Evolutionary conservation across 2,113 vertebrate species (phyloP), one percentile per base, ranked within the genome.

Genomic region (Equus przewalskii): DNA sequence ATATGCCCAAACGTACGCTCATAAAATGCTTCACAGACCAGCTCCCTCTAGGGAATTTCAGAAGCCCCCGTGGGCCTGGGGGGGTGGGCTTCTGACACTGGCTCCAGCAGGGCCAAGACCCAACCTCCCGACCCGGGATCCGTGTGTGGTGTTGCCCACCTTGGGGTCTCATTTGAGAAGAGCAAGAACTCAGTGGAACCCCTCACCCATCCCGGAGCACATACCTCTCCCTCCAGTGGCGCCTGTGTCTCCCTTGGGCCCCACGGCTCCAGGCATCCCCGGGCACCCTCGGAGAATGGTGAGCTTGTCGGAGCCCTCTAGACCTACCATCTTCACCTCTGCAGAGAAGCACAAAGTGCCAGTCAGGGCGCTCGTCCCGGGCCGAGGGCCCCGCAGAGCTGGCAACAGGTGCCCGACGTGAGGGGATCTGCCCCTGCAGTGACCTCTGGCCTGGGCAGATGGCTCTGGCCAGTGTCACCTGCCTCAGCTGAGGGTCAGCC

Each of bases 201-300:
- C 15, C 1, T 0, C 19, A 1, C 9, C 4, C 0, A 2, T 11
- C 13, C 2, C 6, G 0, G 14, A 49, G 14, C 6, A 67, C 92
- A 0, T 24, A 82, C 97, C 97, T 95, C 4, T 94, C 30, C 26
- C 58, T 91, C 97, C 97, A 7, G 2, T 1, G 30, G 15, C 0
- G 0, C 97, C 98, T 1, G 41, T 19, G 22, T 98, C 96, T 69
- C 97, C 97, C 60, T 97, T 96, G 88, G 81, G 70, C 0, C 97
- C 98, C 0, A 75, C 14, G 22, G 83, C 12, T 18, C 97, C 96
- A 0, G 95, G 92, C 54, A 88, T 18, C 18, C 97, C 97, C 0
- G 96, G 97, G 80, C 97, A 98, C 33, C 97, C 97, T 28, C 33
- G 70, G 8, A 98, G 94, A 51, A 98, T 76, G 76, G 81, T 33